phyloP scores from a whole-genome alignment of 2,113 vertebrate species.

The Hepsetus odoe region DNA sequence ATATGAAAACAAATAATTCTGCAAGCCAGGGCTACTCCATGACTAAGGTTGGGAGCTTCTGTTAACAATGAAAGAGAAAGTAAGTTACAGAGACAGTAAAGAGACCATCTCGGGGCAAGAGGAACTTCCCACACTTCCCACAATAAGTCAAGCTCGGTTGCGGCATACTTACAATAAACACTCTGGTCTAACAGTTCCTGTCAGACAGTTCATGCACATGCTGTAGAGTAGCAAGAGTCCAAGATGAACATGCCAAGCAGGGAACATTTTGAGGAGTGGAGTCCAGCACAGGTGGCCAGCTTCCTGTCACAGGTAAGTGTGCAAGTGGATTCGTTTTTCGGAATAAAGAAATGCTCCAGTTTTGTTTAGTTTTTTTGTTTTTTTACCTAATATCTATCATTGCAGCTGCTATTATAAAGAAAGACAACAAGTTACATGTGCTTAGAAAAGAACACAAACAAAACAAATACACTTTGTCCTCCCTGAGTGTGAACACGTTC shows the following conservation, averaged over 20 bases:
- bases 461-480: neutral
- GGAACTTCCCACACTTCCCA: constrained; percentile 55
- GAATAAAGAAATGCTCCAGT: neutral
- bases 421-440: neutral
- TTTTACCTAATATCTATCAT: neutral
- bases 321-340: neutral
- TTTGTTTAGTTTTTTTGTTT: too few species aligned
- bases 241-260: constrained; percentile 79
- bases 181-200: constrained; percentile 51
- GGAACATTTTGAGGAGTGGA: constrained; percentile 83
- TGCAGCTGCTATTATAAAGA: neutral
- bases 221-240: constrained; percentile 64
- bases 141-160: constrained; percentile 37
- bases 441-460: neutral
- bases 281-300: constrained; percentile 74
- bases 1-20: neutral
- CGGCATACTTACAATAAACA: neutral
- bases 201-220: constrained; percentile 38
- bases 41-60: neutral
- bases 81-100: constrained; percentile 27
- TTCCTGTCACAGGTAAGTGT: constrained; percentile 80
- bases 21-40: neutral
- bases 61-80: constrained; percentile 6
- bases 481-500: too few species aligned
- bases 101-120: constrained; percentile 41